Conservation (phyloP, 2,113 vertebrate species). For the Synchiropus splendidus region DNA sequence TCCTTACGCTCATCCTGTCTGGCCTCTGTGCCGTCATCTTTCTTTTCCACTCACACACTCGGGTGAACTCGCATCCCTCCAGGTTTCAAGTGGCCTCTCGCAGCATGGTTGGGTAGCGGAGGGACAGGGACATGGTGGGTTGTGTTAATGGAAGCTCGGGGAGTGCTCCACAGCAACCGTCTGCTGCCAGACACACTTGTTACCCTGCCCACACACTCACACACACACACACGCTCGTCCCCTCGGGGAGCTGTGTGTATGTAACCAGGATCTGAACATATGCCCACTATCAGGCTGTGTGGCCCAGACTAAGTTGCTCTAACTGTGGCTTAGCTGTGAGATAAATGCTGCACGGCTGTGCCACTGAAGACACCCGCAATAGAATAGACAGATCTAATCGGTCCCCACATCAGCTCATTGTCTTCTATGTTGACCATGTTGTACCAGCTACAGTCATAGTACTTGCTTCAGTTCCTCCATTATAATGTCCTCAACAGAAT, state of each 20-base stretch:
- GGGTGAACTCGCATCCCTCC: conserved; percentile 29
- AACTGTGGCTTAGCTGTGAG: conserved; percentile 57
- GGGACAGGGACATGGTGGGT: conserved; percentile 30
- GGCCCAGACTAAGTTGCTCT: conserved; percentile 43
- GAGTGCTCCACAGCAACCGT: conserved; percentile 28
- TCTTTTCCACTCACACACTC: conserved; percentile 6
- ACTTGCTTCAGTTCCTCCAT: no score
- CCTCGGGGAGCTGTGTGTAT: conserved; percentile 38
- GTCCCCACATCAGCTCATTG: no score
- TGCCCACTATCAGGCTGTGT: conserved; percentile 42
- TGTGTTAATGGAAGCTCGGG: conserved; percentile 39
- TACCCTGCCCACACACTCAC: conserved; percentile 3
- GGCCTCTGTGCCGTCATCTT: conserved; percentile 8
- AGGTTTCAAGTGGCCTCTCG: conserved; percentile 28
- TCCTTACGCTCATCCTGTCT: conserved; percentile 4
- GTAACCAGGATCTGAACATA: conserved; percentile 55
- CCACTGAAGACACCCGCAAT: no score
- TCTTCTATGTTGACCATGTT: no score
- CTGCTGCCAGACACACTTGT: conserved; percentile 18
- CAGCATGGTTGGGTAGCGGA: conserved; percentile 18
- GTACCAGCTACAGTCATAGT: no score
- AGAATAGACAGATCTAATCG: no score
- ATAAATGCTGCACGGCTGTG: no score
- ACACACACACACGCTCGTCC: conserved; percentile 15
- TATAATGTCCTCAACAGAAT: no score